Conservation (phyloP, 2,797 vertebrate genomes). For the Pangasius larnaudii region DNA sequence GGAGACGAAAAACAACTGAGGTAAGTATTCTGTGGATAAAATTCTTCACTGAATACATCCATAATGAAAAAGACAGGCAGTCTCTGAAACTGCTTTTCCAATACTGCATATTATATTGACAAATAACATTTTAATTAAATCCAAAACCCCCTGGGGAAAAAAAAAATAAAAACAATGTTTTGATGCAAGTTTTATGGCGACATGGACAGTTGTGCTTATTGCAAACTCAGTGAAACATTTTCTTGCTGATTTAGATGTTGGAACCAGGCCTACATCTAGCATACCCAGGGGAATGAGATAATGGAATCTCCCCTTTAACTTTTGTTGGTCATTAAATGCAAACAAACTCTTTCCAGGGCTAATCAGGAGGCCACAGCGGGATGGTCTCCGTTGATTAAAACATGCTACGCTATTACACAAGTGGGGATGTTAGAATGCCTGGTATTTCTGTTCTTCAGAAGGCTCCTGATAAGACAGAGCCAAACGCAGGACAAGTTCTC, state of each 20-base stretch:
- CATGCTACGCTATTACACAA: conserved; percentile 56
- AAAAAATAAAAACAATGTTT: background rate
- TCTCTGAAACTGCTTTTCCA: background rate
- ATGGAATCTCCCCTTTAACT: conserved; percentile 43
- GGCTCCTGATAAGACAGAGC: conserved; percentile 65
- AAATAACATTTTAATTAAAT: conserved; percentile 26
- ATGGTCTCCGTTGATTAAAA: conserved; percentile 51
- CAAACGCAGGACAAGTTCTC: conserved; percentile 68
- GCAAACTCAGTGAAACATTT: conserved; percentile 25
- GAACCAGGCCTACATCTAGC: conserved; percentile 14
- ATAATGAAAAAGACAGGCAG: background rate
- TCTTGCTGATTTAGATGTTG: conserved; percentile 39
- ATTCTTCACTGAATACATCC: background rate
- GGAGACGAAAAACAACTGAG: background rate
- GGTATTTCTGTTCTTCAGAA: conserved; percentile 68
- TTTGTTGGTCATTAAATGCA: conserved; percentile 47
- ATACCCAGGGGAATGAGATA: conserved; percentile 40
- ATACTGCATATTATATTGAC: conserved; percentile 9
- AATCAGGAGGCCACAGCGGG: conserved; percentile 49
- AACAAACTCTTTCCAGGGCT: conserved; percentile 46
- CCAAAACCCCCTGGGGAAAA: background rate
- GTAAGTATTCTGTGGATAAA: background rate
- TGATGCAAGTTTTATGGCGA: conserved; percentile 15
- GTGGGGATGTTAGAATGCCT: conserved; percentile 57
- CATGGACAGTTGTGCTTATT: conserved; percentile 31